Percentiles rank a stretch among this genome's conserved stretches.
Conservation (phyloP, 37 sponge, comb jelly and placozoan genomes). For the Axinella damicornis region DNA sequence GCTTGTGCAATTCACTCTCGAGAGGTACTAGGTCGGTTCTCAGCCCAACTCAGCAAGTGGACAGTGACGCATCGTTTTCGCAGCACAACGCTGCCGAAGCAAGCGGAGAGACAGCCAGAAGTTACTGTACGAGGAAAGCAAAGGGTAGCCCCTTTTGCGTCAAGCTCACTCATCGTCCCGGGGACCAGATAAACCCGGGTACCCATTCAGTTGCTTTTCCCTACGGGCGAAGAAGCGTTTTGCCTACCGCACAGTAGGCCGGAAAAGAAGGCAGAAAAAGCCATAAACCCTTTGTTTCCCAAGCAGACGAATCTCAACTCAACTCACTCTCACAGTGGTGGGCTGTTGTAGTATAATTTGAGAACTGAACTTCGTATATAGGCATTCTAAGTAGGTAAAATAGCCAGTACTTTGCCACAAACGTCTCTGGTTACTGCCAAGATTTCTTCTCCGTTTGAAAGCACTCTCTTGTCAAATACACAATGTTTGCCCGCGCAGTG, state of each 20-base stretch:
- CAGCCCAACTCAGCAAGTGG: too few relatives aligned
- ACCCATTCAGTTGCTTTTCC: too few relatives aligned
- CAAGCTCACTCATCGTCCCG: background rate
- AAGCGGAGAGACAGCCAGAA: background rate
- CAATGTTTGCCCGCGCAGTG: background rate
- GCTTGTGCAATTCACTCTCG: background rate
- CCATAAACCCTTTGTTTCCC: too few relatives aligned
- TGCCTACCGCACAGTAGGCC: background rate
- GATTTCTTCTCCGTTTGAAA: conserved; percentile 28
- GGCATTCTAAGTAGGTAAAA: background rate
- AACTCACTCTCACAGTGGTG: too few relatives aligned
- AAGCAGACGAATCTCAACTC: too few relatives aligned
- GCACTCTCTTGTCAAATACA: background rate
- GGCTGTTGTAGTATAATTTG: too few relatives aligned
- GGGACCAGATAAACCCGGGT: too few relatives aligned
- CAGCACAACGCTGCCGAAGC: background rate
- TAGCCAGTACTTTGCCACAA: background rate
- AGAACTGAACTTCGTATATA: too few relatives aligned
- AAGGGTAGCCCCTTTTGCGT: background rate
- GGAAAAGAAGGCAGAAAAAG: background rate
- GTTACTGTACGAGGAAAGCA: background rate
- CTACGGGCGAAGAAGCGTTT: background rate
- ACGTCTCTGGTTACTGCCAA: background rate
- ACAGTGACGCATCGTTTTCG: background rate
- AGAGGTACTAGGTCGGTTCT: too few relatives aligned